Conservation (phyloP, 2,113 vertebrate species). For the Chionis minor region DNA sequence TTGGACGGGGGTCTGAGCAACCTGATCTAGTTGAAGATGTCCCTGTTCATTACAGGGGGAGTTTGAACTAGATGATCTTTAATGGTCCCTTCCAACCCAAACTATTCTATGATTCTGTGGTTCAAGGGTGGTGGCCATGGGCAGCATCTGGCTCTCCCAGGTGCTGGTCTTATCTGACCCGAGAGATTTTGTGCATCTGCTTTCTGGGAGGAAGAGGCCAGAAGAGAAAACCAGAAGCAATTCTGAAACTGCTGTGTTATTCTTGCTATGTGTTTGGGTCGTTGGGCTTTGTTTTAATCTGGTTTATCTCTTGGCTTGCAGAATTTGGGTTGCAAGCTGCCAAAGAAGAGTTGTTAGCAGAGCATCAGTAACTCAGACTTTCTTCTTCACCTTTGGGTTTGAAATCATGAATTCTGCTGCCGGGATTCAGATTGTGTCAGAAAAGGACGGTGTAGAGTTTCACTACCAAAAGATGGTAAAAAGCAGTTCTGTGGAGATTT, state of each 20-base stretch:
- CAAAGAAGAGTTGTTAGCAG: neutral
- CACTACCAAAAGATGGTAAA: neutral
- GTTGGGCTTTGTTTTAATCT: neutral
- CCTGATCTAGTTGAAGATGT: too few relatives aligned
- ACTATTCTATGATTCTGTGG: neutral
- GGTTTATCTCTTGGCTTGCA: neutral
- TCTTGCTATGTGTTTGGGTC: neutral
- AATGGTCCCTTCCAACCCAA: too few relatives aligned
- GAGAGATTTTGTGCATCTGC: neutral
- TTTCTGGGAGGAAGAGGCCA: neutral
- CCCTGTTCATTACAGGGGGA: too few relatives aligned
- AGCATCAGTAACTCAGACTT: neutral
- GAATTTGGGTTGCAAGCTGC: neutral
- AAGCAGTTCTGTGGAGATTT: neutral
- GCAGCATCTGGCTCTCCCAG: accelerated
- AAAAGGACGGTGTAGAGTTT: neutral
- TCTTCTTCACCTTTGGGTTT: neutral
- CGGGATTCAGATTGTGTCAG: neutral
- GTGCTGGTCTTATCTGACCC: neutral
- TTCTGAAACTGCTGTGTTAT: neutral
- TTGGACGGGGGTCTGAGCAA: too few relatives aligned
- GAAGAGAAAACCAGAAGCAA: neutral
- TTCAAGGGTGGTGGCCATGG: too few relatives aligned
- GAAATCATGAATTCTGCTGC: neutral
- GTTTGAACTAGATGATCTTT: too few relatives aligned